Percentiles rank a stretch among this genome's conserved stretches.
These are phyloP conservation scores for Hylaeus anthracinus DNA, from an alignment of 1,140 invertebrate genomes.

Conservation along the genomic window DNA sequence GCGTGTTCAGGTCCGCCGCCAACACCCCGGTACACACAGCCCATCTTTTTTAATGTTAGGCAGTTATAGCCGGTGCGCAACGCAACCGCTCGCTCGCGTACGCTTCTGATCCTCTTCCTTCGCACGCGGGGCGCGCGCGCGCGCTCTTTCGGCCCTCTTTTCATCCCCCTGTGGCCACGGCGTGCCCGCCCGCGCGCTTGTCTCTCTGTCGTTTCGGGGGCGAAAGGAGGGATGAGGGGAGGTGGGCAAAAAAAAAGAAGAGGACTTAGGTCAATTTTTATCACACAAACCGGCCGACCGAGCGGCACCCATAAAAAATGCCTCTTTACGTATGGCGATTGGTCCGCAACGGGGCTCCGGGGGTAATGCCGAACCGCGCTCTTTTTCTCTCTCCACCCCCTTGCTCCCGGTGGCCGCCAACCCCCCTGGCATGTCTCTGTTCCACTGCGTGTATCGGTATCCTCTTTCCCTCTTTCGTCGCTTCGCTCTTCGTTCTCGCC, in stretches of 20 bases:
- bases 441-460: constrained; percentile 51
- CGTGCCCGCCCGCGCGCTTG: neutral
- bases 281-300: constrained; percentile 79
- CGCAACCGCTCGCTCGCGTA: constrained; percentile 61
- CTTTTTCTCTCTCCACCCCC: constrained; percentile 67
- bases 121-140: neutral
- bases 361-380: constrained; percentile 77
- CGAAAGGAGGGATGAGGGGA: neutral
- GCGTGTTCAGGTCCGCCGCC: constrained; percentile 53
- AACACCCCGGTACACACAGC: constrained; percentile 74
- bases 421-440: constrained; percentile 24
- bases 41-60: constrained; percentile 82
- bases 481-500: constrained; percentile 27
- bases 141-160: constrained; percentile 24
- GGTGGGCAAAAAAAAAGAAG: constrained; percentile 69
- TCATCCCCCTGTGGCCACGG: constrained; percentile 4
- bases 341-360: constrained; percentile 78
- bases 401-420: constrained; percentile 21
- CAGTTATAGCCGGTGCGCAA: constrained; percentile 78
- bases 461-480: constrained; percentile 54
- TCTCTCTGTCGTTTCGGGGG: neutral
- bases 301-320: constrained; percentile 81
- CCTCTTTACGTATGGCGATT: constrained; percentile 82
- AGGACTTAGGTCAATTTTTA: constrained; percentile 81
- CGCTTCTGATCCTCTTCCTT: neutral